Evolutionary conservation across 2,888 invertebrate genomes (phyloP).

Genomic region (Lithophane ornitopus): DNA sequence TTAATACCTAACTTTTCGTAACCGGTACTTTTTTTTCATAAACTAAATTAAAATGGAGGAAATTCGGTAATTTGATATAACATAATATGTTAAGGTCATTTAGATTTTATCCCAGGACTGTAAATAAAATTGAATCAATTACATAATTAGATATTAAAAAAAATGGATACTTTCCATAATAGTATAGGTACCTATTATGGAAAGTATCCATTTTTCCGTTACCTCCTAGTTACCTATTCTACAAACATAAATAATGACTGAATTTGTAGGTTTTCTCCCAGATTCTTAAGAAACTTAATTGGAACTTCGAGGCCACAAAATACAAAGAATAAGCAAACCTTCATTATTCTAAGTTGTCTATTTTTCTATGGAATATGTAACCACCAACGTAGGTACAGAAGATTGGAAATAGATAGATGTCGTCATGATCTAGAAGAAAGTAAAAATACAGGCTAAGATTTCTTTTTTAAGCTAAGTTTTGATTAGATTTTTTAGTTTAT

Average conservation of each 20-base stretch:
- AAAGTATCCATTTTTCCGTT: no score
- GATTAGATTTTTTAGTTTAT: no score
- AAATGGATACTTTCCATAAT: not conserved
- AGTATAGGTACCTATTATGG: no score
- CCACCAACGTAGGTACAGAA: no score
- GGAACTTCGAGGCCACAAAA: not conserved
- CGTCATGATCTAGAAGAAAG: not conserved
- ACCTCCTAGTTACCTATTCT: not conserved
- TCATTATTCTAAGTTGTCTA: not conserved
- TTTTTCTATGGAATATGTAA: not conserved
- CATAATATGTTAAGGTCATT: not conserved
- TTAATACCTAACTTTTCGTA: not conserved
- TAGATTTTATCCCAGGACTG: not conserved
- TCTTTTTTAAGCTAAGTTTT: no score
- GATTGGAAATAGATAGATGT: not conserved
- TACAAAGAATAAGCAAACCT: not conserved
- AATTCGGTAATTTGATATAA: not conserved
- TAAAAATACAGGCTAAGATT: not conserved
- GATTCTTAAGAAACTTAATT: not conserved
- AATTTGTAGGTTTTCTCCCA: not conserved
- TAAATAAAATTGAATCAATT: not conserved
- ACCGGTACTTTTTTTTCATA: not conserved
- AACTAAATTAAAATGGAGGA: not conserved
- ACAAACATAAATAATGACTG: not conserved
- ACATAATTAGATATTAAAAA: not conserved